These are phyloP conservation scores for Scophthalmus maximus DNA, from an alignment of 2,113 vertebrate species.

Conservation along the genomic window DNA sequence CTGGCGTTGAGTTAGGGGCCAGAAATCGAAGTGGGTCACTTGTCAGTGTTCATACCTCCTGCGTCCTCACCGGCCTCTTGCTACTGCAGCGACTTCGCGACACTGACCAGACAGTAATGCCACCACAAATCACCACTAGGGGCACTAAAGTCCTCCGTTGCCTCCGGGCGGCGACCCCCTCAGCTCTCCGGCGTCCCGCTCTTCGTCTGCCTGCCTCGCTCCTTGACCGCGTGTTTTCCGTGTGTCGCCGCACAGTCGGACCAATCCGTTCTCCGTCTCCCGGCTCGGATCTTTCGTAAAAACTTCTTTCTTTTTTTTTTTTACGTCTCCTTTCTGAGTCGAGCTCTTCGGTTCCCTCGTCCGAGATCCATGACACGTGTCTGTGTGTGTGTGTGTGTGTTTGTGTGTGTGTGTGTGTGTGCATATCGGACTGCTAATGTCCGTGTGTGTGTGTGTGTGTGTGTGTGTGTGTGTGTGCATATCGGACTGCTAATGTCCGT, in stretches of 20 bases:
- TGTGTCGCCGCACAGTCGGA: too few species aligned
- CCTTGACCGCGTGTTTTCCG: background rate
- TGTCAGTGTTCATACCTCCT: too few species aligned
- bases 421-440: slow-evolving; percentile 18
- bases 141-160: too few species aligned
- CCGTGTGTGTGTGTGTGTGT: background rate
- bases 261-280: too few species aligned
- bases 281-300: too few species aligned
- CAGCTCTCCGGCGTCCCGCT: background rate
- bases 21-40: too few species aligned
- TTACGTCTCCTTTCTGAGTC: background rate
- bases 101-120: too few species aligned
- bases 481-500: slow-evolving; percentile 22
- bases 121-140: too few species aligned
- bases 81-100: too few species aligned
- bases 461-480: slow-evolving; percentile 14
- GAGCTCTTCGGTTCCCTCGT: background rate
- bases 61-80: too few species aligned
- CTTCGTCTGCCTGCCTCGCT: background rate
- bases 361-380: background rate
- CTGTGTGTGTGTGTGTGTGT: slow-evolving; percentile 9
- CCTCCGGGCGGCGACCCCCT: background rate
- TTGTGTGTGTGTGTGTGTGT: slow-evolving; percentile 11
- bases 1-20: too few species aligned
- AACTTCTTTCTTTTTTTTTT: too few species aligned